Base-by-base conservation (phyloP, 2,797 vertebrate species). In the Lacerta viridis region DNA sequence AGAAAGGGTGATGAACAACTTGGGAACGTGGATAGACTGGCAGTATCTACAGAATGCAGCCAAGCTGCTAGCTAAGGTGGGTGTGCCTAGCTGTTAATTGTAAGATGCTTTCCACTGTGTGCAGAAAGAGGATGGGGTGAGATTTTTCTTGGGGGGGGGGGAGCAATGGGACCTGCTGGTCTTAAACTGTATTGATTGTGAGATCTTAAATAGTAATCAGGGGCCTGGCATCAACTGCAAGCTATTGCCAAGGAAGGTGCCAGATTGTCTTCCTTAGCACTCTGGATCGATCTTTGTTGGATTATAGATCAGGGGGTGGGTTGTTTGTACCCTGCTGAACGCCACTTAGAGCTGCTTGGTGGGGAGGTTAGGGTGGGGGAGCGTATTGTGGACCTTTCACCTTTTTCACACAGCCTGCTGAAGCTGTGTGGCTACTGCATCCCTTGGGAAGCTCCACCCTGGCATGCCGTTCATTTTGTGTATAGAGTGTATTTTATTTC, bases 21-120 rank as follows among this genome's bases (percentile, higher is more conserved):
- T 99, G 96, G 99, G 99, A 83, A 99, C 99, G 2, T 99, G 99
- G 99, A 99, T 99, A 83, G 99, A 99, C 96, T 99, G 99, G 99
- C 99, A 99, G 96, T 99, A 99, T 95, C 97, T 99, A 93, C 99
- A 99, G 95, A 99, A 99, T 11, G 99, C 99, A 97, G 98, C 99
- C 95, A 99, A 99, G 96, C 98, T 99, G 86, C 98, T 99, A 93
- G 99, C 99, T 90, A 99, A 99, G 98, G 99, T 99, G 95, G 64
- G 94, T 91, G 23, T n/a, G 61, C 46, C 7, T 68, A 39, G 74
- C 50, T 83, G 76, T 80, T 87, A 23, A 4, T 25, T 61, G 36
- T 25, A 66, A 81, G 15, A 55, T 85, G 74, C 61, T 90, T 39
- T 29, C 66, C 27, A 1, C 36, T 72, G 20, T 1, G 8, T 59